Conservation (phyloP, 2,888 invertebrate species). For the Machimus atricapillus region DNA sequence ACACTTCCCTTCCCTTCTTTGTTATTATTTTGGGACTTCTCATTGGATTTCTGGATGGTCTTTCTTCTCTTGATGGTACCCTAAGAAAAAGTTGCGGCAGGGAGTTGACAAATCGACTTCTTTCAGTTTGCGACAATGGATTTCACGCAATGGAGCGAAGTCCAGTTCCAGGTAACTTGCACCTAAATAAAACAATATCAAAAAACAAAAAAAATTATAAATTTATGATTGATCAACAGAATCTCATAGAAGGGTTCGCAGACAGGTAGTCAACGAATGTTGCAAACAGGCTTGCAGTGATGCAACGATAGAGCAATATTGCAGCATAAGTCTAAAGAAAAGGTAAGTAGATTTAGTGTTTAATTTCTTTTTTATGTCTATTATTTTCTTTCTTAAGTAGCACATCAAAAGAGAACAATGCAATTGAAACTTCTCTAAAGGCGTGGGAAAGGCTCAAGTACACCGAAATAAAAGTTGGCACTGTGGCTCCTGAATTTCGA, state of each 20-base stretch:
- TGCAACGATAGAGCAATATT: slow-evolving; percentile 23
- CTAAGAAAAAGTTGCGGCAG: neutral
- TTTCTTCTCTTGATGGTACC: neutral
- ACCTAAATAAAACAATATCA: neutral
- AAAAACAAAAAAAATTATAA: neutral
- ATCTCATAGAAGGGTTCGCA: slow-evolving; percentile 12
- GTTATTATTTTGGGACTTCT: neutral
- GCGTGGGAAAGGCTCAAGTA: neutral
- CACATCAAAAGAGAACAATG: neutral
- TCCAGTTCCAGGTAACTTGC: neutral
- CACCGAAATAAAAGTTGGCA: slow-evolving; percentile 16
- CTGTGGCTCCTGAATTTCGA: slow-evolving; percentile 29
- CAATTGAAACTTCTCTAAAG: neutral
- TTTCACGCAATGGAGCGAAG: neutral
- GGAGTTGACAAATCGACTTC: neutral
- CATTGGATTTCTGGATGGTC: neutral
- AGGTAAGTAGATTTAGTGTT: neutral
- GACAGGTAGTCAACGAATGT: slow-evolving; percentile 40
- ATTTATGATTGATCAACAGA: neutral
- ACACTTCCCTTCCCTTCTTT: neutral
- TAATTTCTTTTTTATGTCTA: neutral
- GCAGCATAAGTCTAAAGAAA: neutral
- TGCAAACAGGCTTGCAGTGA: slow-evolving; percentile 37
- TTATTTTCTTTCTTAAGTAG: neutral
- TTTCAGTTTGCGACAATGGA: neutral